These are phyloP conservation scores for Parnassius orleans DNA, from an alignment of 2,888 invertebrate genomes.

Conservation along the genomic window DNA sequence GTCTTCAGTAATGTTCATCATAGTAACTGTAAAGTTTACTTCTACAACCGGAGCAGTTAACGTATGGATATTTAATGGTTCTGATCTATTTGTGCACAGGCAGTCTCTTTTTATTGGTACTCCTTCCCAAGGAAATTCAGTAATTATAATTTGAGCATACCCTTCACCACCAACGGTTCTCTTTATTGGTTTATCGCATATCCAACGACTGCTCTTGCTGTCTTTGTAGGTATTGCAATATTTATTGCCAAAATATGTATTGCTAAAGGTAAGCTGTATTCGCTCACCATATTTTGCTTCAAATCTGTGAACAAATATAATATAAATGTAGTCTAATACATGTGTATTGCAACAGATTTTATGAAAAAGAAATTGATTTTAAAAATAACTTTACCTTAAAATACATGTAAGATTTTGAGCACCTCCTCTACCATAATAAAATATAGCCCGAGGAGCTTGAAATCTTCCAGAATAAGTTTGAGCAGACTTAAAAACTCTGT, in stretches of 20 bases:
- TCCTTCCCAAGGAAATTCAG: constrained; percentile 86
- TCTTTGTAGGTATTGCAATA: constrained; percentile 85
- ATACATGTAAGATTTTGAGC: constrained; percentile 87
- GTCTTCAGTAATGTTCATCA: constrained; percentile 91
- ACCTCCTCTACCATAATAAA: constrained; percentile 91
- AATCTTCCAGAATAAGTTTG: constrained; percentile 83
- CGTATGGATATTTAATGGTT: constrained; percentile 83
- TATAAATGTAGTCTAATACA: too few relatives aligned
- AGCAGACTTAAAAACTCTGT: constrained; percentile 81
- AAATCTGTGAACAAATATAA: constrained; percentile 67
- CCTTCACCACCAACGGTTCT: constrained; percentile 74
- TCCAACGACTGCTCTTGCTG: constrained; percentile 84
- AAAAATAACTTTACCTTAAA: constrained; percentile 72
- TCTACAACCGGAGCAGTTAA: constrained; percentile 86
- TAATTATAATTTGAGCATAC: constrained; percentile 82
- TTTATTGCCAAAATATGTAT: constrained; percentile 85
- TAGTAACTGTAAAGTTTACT: constrained; percentile 86
- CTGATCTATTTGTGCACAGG: constrained; percentile 85
- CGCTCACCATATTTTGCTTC: constrained; percentile 86
- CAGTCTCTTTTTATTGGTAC: constrained; percentile 86
- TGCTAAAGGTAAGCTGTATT: constrained; percentile 85
- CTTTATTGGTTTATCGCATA: constrained; percentile 81
- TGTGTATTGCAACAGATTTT: too few relatives aligned
- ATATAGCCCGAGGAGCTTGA: constrained; percentile 89
- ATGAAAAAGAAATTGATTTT: too few relatives aligned